These are phyloP conservation scores for Galago senegalensis DNA, from an alignment of 2,797 vertebrate species.

Conservation along the genomic window DNA sequence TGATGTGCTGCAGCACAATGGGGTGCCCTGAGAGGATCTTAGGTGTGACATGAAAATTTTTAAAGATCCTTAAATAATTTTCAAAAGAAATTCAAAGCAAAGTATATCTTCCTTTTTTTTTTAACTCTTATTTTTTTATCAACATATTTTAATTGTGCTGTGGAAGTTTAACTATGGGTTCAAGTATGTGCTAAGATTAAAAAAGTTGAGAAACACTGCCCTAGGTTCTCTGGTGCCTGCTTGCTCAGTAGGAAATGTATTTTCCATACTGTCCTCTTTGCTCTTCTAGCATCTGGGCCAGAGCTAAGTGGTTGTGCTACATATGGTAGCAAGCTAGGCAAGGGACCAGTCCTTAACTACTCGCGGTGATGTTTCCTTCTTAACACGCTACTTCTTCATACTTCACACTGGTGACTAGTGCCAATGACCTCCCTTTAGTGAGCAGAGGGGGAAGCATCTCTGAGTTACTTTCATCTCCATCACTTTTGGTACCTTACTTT, in stretches of 20 bases:
- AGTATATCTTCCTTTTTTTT: too few relatives aligned
- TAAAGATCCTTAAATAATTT: too few relatives aligned
- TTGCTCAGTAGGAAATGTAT: neutral
- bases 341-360: neutral
- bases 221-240: neutral
- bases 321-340: neutral
- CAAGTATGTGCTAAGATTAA: too few relatives aligned
- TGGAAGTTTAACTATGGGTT: too few relatives aligned
- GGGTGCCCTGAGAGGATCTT: too few relatives aligned
- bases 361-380: neutral
- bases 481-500: neutral
- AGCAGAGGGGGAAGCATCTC: neutral
- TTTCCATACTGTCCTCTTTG: neutral
- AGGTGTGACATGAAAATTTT: too few relatives aligned
- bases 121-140: too few relatives aligned
- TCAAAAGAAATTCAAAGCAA: too few relatives aligned
- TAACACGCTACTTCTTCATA: neutral
- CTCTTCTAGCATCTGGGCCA: neutral
- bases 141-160: too few relatives aligned
- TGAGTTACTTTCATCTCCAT: neutral
- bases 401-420: neutral
- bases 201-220: too few relatives aligned
- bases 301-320: neutral
- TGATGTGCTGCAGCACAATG: too few relatives aligned
- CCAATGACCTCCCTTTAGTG: neutral